Base-by-base conservation (phyloP, 92 coral and sea anemone genomes). In the Porites evermanni region DNA sequence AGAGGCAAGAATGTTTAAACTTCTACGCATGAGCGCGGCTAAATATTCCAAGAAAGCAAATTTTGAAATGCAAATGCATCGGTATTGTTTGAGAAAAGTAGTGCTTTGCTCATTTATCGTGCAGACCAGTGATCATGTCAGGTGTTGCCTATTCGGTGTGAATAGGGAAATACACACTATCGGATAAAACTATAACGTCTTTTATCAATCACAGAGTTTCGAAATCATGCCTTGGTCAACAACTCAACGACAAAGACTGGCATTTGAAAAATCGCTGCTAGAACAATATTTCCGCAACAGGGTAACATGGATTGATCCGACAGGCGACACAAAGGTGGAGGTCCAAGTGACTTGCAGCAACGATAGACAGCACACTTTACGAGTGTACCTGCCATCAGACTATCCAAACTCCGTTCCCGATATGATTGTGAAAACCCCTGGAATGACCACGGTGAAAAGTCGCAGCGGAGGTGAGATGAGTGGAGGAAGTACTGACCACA, bases 381-480 rank as follows among this genome's bases (percentile, higher is more conserved):
- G 94, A 64, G 85, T 95, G 3, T 92, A 89, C 72, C 78, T 95
- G 68, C 94, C 95, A 6, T 79, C 70, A 7, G 96, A 95, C 64
- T 95, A 67, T 69, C 98, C 96, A 7, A 91, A 91, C 86, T 89
- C 94, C 5, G 84, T 87, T 32, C 98, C 98, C 8, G 90, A 44
- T 24, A 64, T 95, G 92, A 90, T 95, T 0, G 92, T 95, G 70
- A 84, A 74, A 13, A 74, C 84, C 3, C 93, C 95, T 13, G 68
- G 88, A 0, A 13, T 44, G 66, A 65, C 50, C 2, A 54, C 17
- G 70, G 56, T 93, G 54, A 83, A 50, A 11, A 93, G 24, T 70
- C 53, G 64, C 4, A 12, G 72, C 23, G 93, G 93, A 14, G n/a
- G 47, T 17, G 44, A 23, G 44, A 63, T 93, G 74, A 0, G 7